These are phyloP conservation scores for Leptinotarsa juncta DNA, from an alignment of 2,888 invertebrate genomes.

Conservation along the genomic window DNA sequence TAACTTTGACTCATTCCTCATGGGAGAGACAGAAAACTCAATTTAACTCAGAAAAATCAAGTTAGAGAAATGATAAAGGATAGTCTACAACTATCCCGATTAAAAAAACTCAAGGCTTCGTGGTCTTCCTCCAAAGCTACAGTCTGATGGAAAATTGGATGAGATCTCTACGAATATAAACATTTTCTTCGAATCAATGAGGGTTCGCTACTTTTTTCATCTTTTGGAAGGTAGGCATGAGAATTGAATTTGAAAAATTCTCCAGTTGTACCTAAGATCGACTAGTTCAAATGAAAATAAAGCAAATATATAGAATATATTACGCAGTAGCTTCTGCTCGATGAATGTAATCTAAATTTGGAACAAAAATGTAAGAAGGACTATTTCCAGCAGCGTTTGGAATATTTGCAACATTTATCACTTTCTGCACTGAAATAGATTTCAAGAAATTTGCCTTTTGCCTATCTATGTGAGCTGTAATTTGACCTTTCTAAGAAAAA, in stretches of 20 bases:
- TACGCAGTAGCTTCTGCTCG: not conserved
- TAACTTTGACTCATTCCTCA: no score
- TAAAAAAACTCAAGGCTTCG: no score
- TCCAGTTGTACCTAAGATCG: not conserved
- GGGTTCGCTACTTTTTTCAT: no score
- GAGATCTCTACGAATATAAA: no score
- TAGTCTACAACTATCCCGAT: no score
- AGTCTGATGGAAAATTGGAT: no score
- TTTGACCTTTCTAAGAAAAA: not conserved
- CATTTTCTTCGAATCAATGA: no score
- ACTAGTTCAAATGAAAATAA: constrained; percentile 9
- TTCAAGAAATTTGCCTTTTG: not conserved
- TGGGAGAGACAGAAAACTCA: no score
- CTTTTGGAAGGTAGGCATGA: no score
- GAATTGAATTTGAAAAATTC: not conserved
- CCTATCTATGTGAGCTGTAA: not conserved
- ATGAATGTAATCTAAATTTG: constrained; percentile 2
- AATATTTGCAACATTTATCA: constrained; percentile 1
- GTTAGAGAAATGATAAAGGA: no score
- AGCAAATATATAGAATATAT: constrained; percentile 10
- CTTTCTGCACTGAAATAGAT: not conserved
- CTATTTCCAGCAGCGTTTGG: constrained; percentile 1
- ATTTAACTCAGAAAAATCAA: no score
- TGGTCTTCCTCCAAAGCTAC: no score
- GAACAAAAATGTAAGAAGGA: not conserved